Conservation (phyloP, 2,888 invertebrate species). For the Theretra japonica region DNA sequence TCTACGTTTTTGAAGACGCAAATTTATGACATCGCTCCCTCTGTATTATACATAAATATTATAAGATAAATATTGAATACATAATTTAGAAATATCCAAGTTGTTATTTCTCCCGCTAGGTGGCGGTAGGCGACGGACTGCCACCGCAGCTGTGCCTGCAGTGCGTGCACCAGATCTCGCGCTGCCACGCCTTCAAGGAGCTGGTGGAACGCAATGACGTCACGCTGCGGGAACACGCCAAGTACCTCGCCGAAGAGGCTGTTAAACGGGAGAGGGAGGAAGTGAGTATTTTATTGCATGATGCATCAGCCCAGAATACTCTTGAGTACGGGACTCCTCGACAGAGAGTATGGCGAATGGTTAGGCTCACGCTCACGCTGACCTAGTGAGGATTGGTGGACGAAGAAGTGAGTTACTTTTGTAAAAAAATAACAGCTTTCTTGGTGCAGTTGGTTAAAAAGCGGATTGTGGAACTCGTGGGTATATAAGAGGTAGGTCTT, state of each 20-base stretch:
- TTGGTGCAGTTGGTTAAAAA: neutral
- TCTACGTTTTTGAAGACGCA: too few species aligned
- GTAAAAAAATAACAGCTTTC: neutral
- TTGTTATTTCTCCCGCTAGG: conserved; percentile 53
- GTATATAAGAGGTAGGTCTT: too few species aligned
- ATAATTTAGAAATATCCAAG: too few species aligned
- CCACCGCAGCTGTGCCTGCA: conserved; percentile 86
- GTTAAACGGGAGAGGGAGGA: conserved; percentile 57
- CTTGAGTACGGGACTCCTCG: too few species aligned
- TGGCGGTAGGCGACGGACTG: conserved; percentile 85
- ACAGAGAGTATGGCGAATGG: too few species aligned
- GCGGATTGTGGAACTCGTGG: neutral
- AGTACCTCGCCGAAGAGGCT: conserved; percentile 60
- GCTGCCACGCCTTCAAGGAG: conserved; percentile 87
- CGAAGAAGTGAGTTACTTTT: too few species aligned
- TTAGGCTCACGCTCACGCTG: too few species aligned
- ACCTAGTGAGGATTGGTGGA: too few species aligned
- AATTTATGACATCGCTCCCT: too few species aligned
- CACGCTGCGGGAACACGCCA: conserved; percentile 78
- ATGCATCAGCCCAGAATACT: too few species aligned
- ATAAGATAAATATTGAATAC: too few species aligned
- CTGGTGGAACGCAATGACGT: conserved; percentile 85
- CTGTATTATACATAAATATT: too few species aligned
- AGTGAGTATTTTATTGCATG: conserved; percentile 46
- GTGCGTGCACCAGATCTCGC: conserved; percentile 87